Percentiles rank a stretch among this genome's conserved stretches.
These are phyloP conservation scores for Helicoverpa armigera DNA, from an alignment of 1,140 invertebrate species.

Conservation along the genomic window DNA sequence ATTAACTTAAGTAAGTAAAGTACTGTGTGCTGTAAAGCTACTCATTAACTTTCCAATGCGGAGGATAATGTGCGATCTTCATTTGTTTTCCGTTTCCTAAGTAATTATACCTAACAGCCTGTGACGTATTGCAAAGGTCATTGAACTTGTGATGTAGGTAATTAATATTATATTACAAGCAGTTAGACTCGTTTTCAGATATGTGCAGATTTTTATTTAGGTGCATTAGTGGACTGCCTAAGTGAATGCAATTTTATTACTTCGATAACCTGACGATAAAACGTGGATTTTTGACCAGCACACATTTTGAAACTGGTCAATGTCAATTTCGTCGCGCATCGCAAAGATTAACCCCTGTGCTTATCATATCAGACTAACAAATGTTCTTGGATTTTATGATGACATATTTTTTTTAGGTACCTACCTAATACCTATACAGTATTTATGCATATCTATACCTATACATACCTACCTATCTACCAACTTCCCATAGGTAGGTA, in stretches of 20 bases:
- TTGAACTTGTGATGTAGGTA: neutral
- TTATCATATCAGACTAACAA: neutral
- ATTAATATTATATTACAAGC: too few species aligned
- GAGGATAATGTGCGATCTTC: neutral
- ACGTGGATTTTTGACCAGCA: neutral
- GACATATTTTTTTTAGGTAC: neutral
- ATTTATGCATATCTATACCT: too few species aligned
- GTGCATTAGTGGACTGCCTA: neutral
- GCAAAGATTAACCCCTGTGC: neutral
- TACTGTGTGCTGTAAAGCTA: neutral
- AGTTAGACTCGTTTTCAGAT: neutral
- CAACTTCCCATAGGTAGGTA: too few species aligned
- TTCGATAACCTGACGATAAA: conserved; percentile 11
- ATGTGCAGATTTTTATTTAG: neutral
- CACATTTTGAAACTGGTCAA: neutral
- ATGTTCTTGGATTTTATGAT: neutral
- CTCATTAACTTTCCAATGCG: conserved; percentile 7
- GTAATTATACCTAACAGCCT: neutral
- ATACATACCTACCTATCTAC: too few species aligned
- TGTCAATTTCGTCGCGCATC: neutral
- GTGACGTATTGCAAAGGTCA: conserved; percentile 6
- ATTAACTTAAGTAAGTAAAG: neutral
- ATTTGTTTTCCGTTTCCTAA: neutral
- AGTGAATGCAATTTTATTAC: neutral
- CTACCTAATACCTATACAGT: neutral